Percentiles rank a stretch among this genome's conserved stretches.
Conservation (phyloP, 2,888 invertebrate species). For the Reticulitermes lucifugus region DNA sequence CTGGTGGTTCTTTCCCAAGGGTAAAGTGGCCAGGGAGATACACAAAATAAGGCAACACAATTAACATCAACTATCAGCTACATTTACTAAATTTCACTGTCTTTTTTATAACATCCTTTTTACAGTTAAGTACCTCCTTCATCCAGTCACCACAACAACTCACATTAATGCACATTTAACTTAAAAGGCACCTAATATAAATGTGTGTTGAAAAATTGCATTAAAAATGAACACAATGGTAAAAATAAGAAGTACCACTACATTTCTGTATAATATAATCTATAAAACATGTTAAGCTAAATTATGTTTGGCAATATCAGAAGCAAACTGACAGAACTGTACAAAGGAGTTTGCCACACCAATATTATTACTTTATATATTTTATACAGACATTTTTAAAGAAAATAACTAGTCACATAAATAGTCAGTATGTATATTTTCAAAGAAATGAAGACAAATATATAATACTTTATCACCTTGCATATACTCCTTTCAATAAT, state of each 20-base stretch:
- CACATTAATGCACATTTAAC: slow-evolving; percentile 8
- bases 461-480: slow-evolving; percentile 43
- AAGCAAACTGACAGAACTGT: slow-evolving; percentile 1
- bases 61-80: neutral
- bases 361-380: slow-evolving; percentile 32
- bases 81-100: neutral
- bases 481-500: slow-evolving; percentile 29
- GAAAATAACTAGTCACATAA: slow-evolving; percentile 23
- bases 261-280: neutral
- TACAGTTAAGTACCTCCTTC: slow-evolving; percentile 10
- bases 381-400: slow-evolving; percentile 12
- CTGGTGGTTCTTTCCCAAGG: too few relatives aligned
- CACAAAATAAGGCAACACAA: neutral
- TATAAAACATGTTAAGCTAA: neutral
- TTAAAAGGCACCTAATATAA: slow-evolving; percentile 1
- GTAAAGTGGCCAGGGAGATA: too few relatives aligned
- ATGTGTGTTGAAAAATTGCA: slow-evolving; percentile 7
- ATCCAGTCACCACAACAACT: neutral
- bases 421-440: slow-evolving; percentile 29
- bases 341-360: neutral
- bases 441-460: slow-evolving; percentile 28
- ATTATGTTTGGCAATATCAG: neutral
- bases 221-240: slow-evolving; percentile 5
- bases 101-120: neutral
- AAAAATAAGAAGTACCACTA: neutral